phyloP scores from a whole-genome alignment of 2,113 vertebrate species.

The Oceanites oceanicus region DNA sequence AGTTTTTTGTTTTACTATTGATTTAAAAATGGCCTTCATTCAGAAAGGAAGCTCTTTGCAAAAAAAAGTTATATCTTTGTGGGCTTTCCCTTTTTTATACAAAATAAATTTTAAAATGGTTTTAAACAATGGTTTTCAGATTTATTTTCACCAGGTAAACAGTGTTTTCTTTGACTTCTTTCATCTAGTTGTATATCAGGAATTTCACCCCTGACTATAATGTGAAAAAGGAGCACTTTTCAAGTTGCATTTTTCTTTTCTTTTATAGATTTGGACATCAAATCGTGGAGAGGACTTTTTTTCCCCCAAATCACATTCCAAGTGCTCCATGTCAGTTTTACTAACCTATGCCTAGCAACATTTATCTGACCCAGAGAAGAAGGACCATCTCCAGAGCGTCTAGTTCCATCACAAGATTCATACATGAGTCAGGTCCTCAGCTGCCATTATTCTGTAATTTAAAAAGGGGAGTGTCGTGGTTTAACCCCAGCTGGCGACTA shows the following conservation, averaged over 20 bases:
- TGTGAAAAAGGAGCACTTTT: background rate
- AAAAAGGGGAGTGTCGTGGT: background rate
- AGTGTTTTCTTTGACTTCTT: background rate
- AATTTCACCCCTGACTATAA: background rate
- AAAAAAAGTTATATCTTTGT: background rate
- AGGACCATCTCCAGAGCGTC: background rate
- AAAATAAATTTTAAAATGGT: background rate
- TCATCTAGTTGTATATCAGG: background rate
- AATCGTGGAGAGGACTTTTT: background rate
- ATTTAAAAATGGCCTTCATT: background rate
- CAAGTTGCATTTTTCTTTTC: background rate
- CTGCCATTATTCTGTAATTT: background rate
- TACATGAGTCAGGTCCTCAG: background rate
- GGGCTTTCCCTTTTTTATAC: background rate
- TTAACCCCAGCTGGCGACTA: no score
- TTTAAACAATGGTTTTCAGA: background rate
- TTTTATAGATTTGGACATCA: background rate
- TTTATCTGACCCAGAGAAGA: background rate
- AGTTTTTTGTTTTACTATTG: background rate
- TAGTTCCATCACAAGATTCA: background rate
- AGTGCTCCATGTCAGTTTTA: background rate
- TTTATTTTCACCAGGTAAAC: background rate
- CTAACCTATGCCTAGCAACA: background rate
- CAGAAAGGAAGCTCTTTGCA: background rate
- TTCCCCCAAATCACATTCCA: background rate